Conservation (phyloP, 2,113 vertebrate species). For the Leptosomus discolor region DNA sequence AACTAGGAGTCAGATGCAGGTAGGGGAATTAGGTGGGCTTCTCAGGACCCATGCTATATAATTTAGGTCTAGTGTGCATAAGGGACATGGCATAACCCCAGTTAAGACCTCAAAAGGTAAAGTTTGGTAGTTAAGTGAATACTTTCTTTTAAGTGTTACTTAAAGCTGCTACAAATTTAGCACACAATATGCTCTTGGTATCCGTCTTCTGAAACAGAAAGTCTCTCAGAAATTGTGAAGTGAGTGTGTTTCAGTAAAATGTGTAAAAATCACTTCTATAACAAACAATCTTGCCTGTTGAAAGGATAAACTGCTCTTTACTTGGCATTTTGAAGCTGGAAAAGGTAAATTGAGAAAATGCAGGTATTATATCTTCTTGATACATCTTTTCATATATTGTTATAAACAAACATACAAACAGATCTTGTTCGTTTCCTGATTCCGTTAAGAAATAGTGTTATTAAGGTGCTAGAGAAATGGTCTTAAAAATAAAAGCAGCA, state of each 20-base stretch:
- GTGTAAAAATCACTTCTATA: not conserved
- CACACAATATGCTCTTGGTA: not conserved
- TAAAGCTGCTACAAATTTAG: not conserved
- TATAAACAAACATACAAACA: not conserved
- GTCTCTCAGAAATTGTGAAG: not conserved
- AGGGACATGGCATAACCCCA: not conserved
- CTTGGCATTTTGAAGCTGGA: not conserved
- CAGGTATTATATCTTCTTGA: not conserved
- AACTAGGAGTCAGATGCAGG: not conserved
- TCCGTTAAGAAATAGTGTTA: not conserved
- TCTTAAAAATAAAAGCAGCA: not conserved
- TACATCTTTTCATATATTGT: not conserved
- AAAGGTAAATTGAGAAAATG: not conserved
- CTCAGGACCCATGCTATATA: not conserved
- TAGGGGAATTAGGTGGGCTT: not conserved
- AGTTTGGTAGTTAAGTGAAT: not conserved
- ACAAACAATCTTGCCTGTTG: not conserved
- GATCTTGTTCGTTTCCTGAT: not conserved
- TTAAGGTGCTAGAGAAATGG: not conserved
- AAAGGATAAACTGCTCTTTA: constrained; percentile 24
- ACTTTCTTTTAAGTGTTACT: not conserved
- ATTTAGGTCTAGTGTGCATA: not conserved
- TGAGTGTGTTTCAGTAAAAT: too few relatives aligned
- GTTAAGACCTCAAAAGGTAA: constrained; percentile 11
- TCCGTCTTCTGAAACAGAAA: constrained; percentile 18